phyloP scores from a whole-genome alignment of 64 coral and sea anemone species.

The Stylophora pistillata region DNA sequence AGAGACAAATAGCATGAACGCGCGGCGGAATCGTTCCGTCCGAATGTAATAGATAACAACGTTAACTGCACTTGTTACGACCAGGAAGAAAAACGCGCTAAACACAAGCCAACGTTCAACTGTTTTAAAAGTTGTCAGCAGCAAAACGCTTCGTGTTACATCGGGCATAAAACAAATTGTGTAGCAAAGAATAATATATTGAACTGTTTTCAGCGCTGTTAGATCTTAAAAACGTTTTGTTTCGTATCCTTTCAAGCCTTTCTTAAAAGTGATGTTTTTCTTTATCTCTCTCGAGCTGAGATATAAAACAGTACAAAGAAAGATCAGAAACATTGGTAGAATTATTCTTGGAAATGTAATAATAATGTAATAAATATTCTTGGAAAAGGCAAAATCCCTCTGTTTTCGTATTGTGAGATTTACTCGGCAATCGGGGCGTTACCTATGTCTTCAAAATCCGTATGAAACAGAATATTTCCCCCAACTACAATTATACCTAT shows the following conservation, averaged over 20 bases:
- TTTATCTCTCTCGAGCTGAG: constrained; percentile 17
- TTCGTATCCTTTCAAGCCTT: neutral
- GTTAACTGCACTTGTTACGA: constrained; percentile 7
- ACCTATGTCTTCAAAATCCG: constrained; percentile 19
- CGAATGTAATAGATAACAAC: neutral
- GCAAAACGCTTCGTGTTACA: constrained; percentile 1
- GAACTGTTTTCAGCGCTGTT: constrained; percentile 22
- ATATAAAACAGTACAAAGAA: constrained; percentile 4
- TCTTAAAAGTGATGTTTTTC: neutral
- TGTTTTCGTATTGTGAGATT: constrained; percentile 17
- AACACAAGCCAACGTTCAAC: constrained; percentile 8
- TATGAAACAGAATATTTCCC: neutral
- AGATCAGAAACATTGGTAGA: neutral
- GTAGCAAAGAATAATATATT: neutral
- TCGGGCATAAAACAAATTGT: constrained; percentile 7
- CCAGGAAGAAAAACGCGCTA: neutral
- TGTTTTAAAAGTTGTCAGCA: neutral
- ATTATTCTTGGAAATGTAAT: constrained; percentile 18
- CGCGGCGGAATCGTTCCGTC: constrained; percentile 30
- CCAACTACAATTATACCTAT: neutral
- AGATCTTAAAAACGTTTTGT: constrained; percentile 13
- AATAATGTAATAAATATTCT: no score
- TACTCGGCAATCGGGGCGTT: neutral
- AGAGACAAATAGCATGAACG: neutral
- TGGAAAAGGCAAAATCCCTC: constrained; percentile 19